Percentiles rank a stretch among this genome's conserved stretches.
Conservation (phyloP, 2,888 invertebrate genomes). For the Leptarthrus brevirostris region DNA sequence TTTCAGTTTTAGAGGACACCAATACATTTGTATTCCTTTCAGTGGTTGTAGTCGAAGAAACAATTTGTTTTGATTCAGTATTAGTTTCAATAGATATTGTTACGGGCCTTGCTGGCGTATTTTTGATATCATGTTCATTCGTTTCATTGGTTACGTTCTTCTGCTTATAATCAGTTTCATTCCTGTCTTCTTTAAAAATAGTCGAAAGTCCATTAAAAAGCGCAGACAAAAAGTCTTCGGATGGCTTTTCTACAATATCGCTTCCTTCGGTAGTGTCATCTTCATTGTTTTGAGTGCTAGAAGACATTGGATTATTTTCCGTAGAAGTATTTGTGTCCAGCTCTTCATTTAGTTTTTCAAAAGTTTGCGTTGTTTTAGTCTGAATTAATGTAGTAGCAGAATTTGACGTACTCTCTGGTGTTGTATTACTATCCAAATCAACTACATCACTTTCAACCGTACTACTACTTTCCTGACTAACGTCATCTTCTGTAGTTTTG, state of each 20-base stretch:
- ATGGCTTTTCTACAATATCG: neutral
- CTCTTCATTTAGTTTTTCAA: slow-evolving; percentile 46
- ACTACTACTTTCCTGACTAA: too few relatives aligned
- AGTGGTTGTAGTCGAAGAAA: neutral
- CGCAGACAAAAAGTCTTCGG: slow-evolving; percentile 49
- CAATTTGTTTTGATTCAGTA: too few relatives aligned
- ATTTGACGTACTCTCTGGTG: neutral
- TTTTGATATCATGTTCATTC: neutral
- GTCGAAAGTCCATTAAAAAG: slow-evolving; percentile 49
- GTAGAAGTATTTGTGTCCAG: neutral
- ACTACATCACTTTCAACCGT: too few relatives aligned
- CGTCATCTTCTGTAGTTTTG: too few relatives aligned
- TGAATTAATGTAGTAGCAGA: slow-evolving; percentile 7
- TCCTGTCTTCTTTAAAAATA: slow-evolving; percentile 46
- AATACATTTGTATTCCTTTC: neutral
- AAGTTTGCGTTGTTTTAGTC: slow-evolving; percentile 27
- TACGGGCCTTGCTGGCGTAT: neutral
- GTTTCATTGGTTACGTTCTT: neutral
- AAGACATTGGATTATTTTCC: neutral
- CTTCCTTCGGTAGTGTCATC: neutral
- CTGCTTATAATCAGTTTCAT: neutral
- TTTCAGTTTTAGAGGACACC: slow-evolving; percentile 56
- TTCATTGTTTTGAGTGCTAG: neutral
- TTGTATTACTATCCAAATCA: too few relatives aligned
- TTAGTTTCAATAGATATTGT: too few relatives aligned